phyloP scores from a whole-genome alignment of 2,113 vertebrate genomes.

The Toxotes chatareus region DNA sequence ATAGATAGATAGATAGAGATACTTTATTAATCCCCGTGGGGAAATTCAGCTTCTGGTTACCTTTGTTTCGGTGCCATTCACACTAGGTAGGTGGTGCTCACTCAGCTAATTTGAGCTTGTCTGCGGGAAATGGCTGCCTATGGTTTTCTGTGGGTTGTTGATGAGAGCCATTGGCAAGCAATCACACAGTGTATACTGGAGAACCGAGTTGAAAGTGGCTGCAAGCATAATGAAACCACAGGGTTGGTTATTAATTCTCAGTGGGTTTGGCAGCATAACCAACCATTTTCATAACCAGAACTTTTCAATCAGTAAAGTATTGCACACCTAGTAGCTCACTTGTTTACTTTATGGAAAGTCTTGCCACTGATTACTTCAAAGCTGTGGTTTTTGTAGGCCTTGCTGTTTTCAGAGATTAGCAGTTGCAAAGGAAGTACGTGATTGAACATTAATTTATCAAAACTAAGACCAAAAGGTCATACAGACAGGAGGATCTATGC shows the following conservation, averaged over 20 bases:
- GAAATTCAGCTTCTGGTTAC: not conserved
- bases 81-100: not conserved
- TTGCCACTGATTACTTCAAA: not conserved
- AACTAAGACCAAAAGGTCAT: slow-evolving; percentile 61
- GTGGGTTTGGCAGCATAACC: not conserved
- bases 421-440: slow-evolving; percentile 7
- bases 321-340: not conserved
- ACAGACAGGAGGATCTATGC: slow-evolving; percentile 27
- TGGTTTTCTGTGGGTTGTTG: not conserved
- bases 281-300: slow-evolving; percentile 10
- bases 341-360: not conserved
- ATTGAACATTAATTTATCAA: slow-evolving; percentile 54
- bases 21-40: too few relatives aligned
- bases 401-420: slow-evolving; percentile 17
- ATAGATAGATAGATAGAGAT: too few relatives aligned
- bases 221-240: slow-evolving; percentile 6
- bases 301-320: slow-evolving; percentile 1
- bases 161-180: not conserved
- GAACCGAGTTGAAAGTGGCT: slow-evolving; percentile 8
- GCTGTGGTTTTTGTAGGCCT: not conserved
- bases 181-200: not conserved
- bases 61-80: slow-evolving; percentile 7
- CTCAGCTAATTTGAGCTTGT: not conserved
- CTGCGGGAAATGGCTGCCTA: slow-evolving; percentile 3
- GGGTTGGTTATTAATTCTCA: slow-evolving; percentile 3